Conservation (phyloP, 2,888 invertebrate genomes). For the Pseudococcus viburni region DNA sequence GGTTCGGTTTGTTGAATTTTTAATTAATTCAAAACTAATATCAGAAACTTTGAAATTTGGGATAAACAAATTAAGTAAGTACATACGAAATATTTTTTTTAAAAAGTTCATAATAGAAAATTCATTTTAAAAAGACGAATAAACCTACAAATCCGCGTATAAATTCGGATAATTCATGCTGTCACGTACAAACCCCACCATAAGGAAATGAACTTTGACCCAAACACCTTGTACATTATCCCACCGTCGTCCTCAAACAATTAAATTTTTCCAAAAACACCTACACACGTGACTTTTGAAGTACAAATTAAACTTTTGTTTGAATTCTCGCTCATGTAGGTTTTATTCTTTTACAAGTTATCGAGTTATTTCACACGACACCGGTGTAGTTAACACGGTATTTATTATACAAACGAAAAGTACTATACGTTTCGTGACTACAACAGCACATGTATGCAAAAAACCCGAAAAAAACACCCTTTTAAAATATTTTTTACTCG, state of each 20-base stretch:
- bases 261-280: background rate
- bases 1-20: too few relatives aligned
- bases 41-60: too few relatives aligned
- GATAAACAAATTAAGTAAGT: too few relatives aligned
- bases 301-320: conserved; percentile 1
- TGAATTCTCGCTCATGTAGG: background rate
- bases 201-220: background rate
- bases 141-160: too few relatives aligned
- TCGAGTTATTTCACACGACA: background rate
- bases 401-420: conserved; percentile 19
- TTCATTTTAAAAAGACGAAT: too few relatives aligned
- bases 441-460: background rate
- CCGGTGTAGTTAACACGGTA: background rate
- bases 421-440: conserved; percentile 9
- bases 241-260: background rate
- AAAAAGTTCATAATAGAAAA: too few relatives aligned
- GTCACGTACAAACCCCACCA: too few relatives aligned
- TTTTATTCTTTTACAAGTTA: background rate
- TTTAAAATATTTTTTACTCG: conserved; percentile 47
- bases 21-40: too few relatives aligned
- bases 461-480: background rate
- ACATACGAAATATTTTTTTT: too few relatives aligned
- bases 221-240: background rate
- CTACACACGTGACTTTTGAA: background rate
- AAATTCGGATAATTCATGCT: too few relatives aligned